Percentiles rank a stretch among this genome's conserved stretches.
phyloP scores from a whole-genome alignment of 2,888 invertebrate species.

The Perithous albicinctus region DNA sequence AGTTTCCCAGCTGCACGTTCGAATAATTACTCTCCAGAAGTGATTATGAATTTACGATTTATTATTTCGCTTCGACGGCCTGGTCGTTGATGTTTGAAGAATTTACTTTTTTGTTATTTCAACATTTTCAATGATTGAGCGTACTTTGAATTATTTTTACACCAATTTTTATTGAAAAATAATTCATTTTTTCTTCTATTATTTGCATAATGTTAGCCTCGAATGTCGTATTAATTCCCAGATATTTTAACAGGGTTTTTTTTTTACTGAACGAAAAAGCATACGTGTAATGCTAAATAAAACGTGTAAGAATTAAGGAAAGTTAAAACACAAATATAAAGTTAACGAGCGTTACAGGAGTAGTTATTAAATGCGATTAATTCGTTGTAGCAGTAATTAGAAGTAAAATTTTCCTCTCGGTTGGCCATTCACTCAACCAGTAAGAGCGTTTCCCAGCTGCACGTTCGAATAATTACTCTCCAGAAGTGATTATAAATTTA shows the following conservation, averaged over 20 bases:
- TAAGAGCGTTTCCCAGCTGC: slow-evolving; percentile 17
- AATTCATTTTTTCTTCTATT: too few species aligned
- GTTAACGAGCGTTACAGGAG: slow-evolving; percentile 11
- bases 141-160: too few species aligned
- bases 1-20: slow-evolving; percentile 13
- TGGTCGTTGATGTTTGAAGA: neutral
- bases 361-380: slow-evolving; percentile 39
- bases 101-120: neutral
- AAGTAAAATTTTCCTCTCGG: slow-evolving; percentile 33
- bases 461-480: slow-evolving; percentile 37
- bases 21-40: slow-evolving; percentile 42
- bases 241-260: neutral
- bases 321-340: neutral
- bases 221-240: too few species aligned
- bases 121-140: too few species aligned
- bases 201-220: too few species aligned
- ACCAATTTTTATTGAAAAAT: too few species aligned
- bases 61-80: slow-evolving; percentile 2
- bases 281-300: neutral
- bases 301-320: neutral
- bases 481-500: slow-evolving; percentile 43
- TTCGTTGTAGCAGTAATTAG: slow-evolving; percentile 10
- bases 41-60: slow-evolving; percentile 36
- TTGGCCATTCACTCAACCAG: neutral
- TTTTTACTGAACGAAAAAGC: neutral